Conservation (phyloP, 2,113 vertebrate species). For the Rhinichthys klamathensis region DNA sequence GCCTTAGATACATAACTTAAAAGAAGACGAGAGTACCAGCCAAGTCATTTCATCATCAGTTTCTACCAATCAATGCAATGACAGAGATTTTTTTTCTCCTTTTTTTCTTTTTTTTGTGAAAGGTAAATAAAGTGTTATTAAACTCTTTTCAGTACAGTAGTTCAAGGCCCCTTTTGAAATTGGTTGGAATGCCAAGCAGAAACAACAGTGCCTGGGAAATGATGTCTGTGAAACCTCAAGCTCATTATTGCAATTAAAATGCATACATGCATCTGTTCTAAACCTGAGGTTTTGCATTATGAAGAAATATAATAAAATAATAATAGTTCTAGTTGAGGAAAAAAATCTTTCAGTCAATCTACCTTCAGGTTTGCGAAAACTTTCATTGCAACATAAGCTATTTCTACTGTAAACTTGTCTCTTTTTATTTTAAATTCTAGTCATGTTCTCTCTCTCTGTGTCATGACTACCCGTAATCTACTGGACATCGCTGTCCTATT, state of each 20-base stretch:
- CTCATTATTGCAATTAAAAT: slow-evolving; percentile 77
- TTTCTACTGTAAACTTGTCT: slow-evolving; percentile 68
- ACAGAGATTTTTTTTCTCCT: slow-evolving; percentile 54
- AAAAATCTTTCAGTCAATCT: slow-evolving; percentile 56
- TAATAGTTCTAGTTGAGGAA: slow-evolving; percentile 41
- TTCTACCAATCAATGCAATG: slow-evolving; percentile 64
- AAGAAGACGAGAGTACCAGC: slow-evolving; percentile 69
- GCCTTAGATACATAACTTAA: slow-evolving; percentile 88
- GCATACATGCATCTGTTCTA: slow-evolving; percentile 68
- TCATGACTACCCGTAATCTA: slow-evolving; percentile 98
- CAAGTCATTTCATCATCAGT: slow-evolving; percentile 61
- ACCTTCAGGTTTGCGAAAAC: slow-evolving; percentile 63
- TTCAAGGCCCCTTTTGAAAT: slow-evolving; percentile 75
- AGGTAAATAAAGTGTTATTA: slow-evolving; percentile 59
- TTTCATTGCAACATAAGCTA: slow-evolving; percentile 63
- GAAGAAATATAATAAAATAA: slow-evolving; percentile 62
- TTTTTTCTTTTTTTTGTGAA: slow-evolving; percentile 60
- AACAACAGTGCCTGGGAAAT: slow-evolving; percentile 67
- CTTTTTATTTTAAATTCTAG: slow-evolving; percentile 62
- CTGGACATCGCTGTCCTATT: slow-evolving; percentile 85
- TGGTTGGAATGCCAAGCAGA: slow-evolving; percentile 75
- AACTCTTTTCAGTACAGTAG: slow-evolving; percentile 62
- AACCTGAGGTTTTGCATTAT: slow-evolving; percentile 74
- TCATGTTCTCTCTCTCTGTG: slow-evolving; percentile 58
- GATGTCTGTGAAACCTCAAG: slow-evolving; percentile 72